These are phyloP conservation scores for Hystrix brachyura DNA, from an alignment of 2,113 vertebrate genomes.

Conservation along the genomic window DNA sequence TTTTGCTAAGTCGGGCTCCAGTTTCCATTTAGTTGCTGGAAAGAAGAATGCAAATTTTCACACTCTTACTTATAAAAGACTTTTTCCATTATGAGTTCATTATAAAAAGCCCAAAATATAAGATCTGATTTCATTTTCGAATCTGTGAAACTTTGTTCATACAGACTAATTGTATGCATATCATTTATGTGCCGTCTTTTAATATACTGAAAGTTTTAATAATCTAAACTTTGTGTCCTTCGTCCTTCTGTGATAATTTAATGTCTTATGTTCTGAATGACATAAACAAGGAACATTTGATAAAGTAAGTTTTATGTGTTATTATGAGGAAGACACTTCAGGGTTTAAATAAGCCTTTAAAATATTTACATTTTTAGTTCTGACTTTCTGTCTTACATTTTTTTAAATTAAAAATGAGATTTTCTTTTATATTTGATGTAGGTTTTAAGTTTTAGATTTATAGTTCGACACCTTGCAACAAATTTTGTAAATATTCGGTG, in stretches of 20 bases:
- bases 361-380: conserved; percentile 88
- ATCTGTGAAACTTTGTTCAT: background rate
- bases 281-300: conserved; percentile 79
- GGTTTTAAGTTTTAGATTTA: conserved; percentile 90
- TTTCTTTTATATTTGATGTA: conserved; percentile 89
- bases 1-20: background rate
- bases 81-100: conserved; percentile 14
- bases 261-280: conserved; percentile 69
- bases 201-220: conserved; percentile 13
- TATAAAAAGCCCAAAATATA: conserved; percentile 36
- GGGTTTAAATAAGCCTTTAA: conserved; percentile 88
- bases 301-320: conserved; percentile 87
- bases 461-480: conserved; percentile 91
- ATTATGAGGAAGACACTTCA: conserved; percentile 87
- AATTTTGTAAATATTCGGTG: conserved; percentile 92
- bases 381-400: conserved; percentile 87
- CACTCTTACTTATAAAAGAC: background rate
- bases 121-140: conserved; percentile 44
- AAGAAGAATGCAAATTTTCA: conserved; percentile 43
- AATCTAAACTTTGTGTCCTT: background rate
- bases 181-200: background rate
- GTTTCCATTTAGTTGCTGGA: background rate
- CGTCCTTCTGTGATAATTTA: background rate
- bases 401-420: conserved; percentile 82
- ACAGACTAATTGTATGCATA: conserved; percentile 32